A percentile compares a stretch with the other conserved stretches of the same genome.
phyloP scores from a whole-genome alignment of 1,140 invertebrate genomes.

The Theocolax elegans region DNA sequence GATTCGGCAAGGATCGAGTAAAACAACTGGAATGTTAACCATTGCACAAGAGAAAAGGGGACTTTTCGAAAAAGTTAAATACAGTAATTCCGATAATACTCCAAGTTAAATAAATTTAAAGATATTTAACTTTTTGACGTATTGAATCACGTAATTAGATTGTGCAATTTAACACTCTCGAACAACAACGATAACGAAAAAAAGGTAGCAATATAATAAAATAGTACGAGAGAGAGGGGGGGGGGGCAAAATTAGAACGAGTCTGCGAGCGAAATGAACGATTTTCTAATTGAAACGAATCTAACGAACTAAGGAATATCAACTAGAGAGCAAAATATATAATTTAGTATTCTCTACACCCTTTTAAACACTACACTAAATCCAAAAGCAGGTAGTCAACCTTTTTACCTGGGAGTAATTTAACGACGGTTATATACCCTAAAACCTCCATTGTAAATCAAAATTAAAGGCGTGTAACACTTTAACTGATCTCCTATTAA shows the following conservation, averaged over 20 bases:
- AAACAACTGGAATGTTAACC: constrained; percentile 6
- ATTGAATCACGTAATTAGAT: no score
- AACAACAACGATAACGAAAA: no score
- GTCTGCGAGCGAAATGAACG: not conserved
- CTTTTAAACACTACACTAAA: constrained; percentile 13
- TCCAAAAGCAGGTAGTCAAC: constrained; percentile 8
- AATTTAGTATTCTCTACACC: not conserved
- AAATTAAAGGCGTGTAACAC: constrained; percentile 11
- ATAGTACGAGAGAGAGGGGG: no score
- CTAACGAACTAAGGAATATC: not conserved
- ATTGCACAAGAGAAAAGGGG: not conserved
- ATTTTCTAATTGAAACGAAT: no score
- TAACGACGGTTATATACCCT: constrained; percentile 1
- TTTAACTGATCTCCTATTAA: not conserved
- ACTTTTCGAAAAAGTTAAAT: not conserved
- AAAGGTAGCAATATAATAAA: no score
- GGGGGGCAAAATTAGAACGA: not conserved
- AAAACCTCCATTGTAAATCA: constrained; percentile 19
- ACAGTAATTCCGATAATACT: no score
- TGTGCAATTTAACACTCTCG: no score
- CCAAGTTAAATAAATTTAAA: not conserved
- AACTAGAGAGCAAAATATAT: not conserved
- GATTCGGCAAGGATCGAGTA: no score
- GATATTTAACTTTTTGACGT: no score
- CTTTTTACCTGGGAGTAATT: constrained; percentile 11